Conservation (phyloP, 1,140 invertebrate species). For the Formica selysi region DNA sequence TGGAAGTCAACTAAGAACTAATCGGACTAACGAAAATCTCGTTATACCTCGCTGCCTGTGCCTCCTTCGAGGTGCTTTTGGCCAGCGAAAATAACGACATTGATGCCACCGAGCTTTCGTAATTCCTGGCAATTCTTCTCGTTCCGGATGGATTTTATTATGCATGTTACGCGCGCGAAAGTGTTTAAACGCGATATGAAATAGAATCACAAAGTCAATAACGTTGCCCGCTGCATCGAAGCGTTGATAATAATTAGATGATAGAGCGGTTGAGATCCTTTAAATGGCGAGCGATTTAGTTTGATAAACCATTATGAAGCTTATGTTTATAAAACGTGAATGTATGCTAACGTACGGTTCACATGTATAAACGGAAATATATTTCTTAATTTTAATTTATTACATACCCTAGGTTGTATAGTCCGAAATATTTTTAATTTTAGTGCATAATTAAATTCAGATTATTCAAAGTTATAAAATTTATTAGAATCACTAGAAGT, state of each 20-base stretch:
- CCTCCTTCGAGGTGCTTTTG: background rate
- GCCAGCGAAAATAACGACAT: no score
- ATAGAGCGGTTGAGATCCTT: background rate
- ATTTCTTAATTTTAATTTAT: background rate
- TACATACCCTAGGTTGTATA: background rate
- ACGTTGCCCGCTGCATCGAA: background rate
- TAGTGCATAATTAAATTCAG: background rate
- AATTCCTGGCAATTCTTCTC: conserved; percentile 30
- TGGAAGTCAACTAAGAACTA: conserved; percentile 60
- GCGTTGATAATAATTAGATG: conserved; percentile 1
- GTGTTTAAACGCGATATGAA: background rate
- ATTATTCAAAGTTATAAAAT: background rate
- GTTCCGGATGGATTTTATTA: background rate
- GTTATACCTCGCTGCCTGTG: conserved; percentile 65
- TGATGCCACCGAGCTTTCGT: background rate
- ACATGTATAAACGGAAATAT: background rate
- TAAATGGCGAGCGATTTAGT: conserved; percentile 3
- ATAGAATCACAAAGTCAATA: conserved; percentile 34
- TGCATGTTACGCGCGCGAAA: background rate
- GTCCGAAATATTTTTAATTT: background rate
- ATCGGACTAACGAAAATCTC: conserved; percentile 77
- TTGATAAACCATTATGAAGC: background rate
- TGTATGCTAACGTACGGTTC: background rate
- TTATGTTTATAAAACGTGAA: background rate
- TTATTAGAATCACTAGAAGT: background rate